These are phyloP conservation scores for Montipora sp. DNA, from an alignment of 64 coral and sea anemone genomes.

Conservation along the genomic window DNA sequence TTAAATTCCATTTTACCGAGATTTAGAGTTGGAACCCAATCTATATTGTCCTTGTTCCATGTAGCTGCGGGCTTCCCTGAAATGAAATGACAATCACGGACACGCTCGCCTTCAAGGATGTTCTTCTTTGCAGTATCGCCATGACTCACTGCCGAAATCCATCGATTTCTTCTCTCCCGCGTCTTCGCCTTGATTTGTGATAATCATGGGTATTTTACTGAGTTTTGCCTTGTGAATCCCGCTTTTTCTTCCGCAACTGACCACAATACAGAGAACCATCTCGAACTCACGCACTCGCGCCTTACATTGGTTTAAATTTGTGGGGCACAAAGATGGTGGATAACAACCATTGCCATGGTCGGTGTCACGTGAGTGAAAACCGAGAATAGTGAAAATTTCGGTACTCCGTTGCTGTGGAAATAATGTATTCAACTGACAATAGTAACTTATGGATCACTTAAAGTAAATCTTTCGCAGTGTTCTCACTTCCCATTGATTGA, in stretches of 20 bases:
- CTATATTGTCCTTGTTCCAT: conserved; percentile 23
- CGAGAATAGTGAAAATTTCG: no score
- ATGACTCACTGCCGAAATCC: conserved; percentile 48
- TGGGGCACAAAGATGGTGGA: no score
- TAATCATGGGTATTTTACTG: conserved; percentile 33
- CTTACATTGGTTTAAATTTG: no score
- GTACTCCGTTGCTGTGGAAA: no score
- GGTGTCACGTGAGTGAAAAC: conserved; percentile 7
- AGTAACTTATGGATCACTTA: no score
- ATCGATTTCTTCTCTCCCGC: conserved; percentile 42
- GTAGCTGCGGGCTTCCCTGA: conserved; percentile 19
- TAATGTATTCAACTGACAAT: no score
- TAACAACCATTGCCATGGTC: conserved; percentile 42
- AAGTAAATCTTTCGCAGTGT: no score
- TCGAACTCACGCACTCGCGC: neutral
- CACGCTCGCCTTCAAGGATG: neutral
- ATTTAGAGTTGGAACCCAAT: conserved; percentile 24
- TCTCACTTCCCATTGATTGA: no score
- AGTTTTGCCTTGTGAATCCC: conserved; percentile 19
- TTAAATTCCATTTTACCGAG: conserved; percentile 16
- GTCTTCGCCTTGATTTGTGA: conserved; percentile 32
- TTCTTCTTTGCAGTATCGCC: neutral
- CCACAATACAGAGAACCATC: conserved; percentile 53
- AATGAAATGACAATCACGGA: neutral
- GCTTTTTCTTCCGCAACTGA: conserved; percentile 47